phyloP scores from a whole-genome alignment of 2,113 vertebrate species.

The Rhea americana region DNA sequence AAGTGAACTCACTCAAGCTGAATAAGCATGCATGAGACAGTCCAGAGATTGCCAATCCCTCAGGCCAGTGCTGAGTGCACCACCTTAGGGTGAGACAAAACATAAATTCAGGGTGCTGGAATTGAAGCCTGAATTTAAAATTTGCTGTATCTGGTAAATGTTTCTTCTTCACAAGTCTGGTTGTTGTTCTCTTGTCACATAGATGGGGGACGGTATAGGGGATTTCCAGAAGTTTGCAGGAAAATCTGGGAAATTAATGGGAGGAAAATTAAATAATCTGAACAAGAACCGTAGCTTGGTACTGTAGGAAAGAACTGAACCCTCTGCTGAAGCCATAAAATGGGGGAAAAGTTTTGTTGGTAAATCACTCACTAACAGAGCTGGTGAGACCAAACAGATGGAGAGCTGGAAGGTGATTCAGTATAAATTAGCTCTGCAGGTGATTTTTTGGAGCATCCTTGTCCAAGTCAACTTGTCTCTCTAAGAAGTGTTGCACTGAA shows the following conservation, averaged over 20 bases:
- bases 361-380: background rate
- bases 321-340: background rate
- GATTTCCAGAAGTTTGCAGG: background rate
- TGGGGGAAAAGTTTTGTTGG: background rate
- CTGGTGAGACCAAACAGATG: background rate
- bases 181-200: background rate
- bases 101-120: background rate
- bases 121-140: background rate
- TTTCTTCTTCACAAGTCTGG: background rate
- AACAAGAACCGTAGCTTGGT: fast-evolving
- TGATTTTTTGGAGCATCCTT: background rate
- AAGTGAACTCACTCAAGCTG: background rate
- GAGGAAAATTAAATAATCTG: background rate
- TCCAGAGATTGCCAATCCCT: background rate
- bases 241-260: background rate
- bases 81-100: background rate
- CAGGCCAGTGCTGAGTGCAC: background rate
- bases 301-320: background rate
- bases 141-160: background rate
- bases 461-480: background rate
- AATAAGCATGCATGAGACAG: background rate
- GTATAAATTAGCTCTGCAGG: background rate
- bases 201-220: background rate
- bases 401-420: background rate
- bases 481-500: background rate